Evolutionary conservation across 1,140 invertebrate genomes (phyloP), one percentile per base, ranked within the genome.

Genomic region (Heliconius eleuchia): DNA sequence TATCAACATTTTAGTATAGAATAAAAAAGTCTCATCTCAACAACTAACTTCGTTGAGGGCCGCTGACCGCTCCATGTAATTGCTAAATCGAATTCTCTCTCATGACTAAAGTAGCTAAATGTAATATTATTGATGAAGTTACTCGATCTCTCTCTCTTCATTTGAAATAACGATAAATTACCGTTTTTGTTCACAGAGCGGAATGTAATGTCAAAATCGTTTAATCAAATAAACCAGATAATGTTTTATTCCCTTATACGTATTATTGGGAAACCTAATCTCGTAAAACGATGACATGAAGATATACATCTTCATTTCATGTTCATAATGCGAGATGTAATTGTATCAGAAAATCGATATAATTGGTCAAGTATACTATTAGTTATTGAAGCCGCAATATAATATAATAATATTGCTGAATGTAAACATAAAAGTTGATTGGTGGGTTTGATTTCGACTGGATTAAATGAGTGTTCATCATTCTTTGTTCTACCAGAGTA

Each of bases 101-200:
- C 71, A 55, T 55, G 70, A 77, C 70, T 70, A 72, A 77, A 72
- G 71, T 77, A 77, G 46, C 57, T 77, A 77, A 77, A 77, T 72
- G 42, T 77, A 72, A 77, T 72, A 77, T 71, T 77, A 77, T 77
- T 71, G 76, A 77, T 72, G 71, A 77, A 77, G 76, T 72, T 77
- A 76, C 70, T 23, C 71, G 60, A 30, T 77, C 66, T 72, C 46
- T 72, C 76, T 70, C 34, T 77, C 55, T 71, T 72, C 72, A 46
- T 77, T 72, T 27, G 70, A n/a, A 71, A 77, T 57, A 50, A 72
- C 50, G 74, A 55, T 77, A 72, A 57, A 42, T 34, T 23, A 66
- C 23, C 70, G 57, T 76, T 76, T 76, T 76, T 66, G 74, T 77
- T 77, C 42, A 34, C 42, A 18, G 71, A 77, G 70, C 71, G 76